phyloP scores from a whole-genome alignment of 2,888 invertebrate genomes.

The Lycia hirtaria region DNA sequence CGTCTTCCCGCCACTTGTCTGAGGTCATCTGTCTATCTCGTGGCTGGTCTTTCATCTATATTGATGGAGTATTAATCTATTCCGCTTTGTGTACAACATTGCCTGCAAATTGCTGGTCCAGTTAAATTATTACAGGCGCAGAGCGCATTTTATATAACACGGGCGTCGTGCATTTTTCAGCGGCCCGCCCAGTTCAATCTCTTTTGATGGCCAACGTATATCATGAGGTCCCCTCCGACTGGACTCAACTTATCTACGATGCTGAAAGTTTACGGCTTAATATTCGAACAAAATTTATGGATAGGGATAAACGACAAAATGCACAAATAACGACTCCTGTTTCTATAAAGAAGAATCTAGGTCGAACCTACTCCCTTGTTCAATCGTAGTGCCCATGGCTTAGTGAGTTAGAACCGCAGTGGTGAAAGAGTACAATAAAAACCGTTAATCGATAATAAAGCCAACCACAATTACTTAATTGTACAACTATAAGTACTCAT shows the following conservation, averaged over 20 bases:
- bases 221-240: slow-evolving; percentile 2
- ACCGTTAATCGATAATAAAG: too few relatives aligned
- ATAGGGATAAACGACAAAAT: not conserved
- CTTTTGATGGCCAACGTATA: slow-evolving; percentile 16
- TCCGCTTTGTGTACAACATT: not conserved
- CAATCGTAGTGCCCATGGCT: too few relatives aligned
- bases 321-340: not conserved
- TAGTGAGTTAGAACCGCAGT: too few relatives aligned
- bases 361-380: too few relatives aligned
- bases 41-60: too few relatives aligned
- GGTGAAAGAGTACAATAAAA: too few relatives aligned
- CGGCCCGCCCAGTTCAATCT: slow-evolving; percentile 21
- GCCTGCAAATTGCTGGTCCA: not conserved
- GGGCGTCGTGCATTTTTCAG: slow-evolving; percentile 16
- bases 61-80: too few relatives aligned
- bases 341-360: not conserved
- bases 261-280: slow-evolving; percentile 4
- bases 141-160: slow-evolving; percentile 9
- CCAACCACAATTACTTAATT: too few relatives aligned
- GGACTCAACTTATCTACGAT: slow-evolving; percentile 9
- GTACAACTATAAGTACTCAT: too few relatives aligned
- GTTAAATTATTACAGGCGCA: slow-evolving; percentile 6
- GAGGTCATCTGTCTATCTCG: too few relatives aligned
- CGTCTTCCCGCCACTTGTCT: too few relatives aligned
- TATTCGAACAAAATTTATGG: slow-evolving; percentile 2